Conservation (phyloP, 2,113 vertebrate species). For the Promerops cafer region DNA sequence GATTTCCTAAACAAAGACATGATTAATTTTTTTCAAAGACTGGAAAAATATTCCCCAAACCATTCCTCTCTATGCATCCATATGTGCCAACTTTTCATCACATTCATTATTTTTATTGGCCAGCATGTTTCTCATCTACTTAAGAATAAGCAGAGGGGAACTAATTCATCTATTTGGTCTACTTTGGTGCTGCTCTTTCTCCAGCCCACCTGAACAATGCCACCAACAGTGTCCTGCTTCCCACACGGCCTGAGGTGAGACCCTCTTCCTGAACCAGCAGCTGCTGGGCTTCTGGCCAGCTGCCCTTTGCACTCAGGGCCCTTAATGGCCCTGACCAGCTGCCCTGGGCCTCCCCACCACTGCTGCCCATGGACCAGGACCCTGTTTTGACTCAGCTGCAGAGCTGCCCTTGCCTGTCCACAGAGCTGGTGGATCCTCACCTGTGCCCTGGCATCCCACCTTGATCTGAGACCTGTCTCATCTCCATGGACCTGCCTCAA, state of each 20-base stretch:
- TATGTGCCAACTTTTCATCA: neutral
- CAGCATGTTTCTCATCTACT: neutral
- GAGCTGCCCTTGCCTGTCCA: neutral
- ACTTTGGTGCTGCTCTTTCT: neutral
- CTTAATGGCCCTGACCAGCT: neutral
- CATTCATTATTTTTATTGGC: conserved; percentile 29
- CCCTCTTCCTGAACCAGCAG: fast-evolving
- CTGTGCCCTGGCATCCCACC: fast-evolving
- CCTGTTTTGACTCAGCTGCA: neutral
- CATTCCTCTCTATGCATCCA: conserved; percentile 20
- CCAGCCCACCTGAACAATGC: neutral
- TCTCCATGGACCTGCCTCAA: neutral
- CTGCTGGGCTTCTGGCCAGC: fast-evolving
- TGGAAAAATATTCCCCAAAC: conserved; percentile 34
- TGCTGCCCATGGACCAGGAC: too few relatives aligned
- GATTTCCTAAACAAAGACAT: conserved; percentile 56
- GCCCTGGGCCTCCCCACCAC: fast-evolving
- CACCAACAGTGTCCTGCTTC: neutral
- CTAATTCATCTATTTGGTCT: neutral
- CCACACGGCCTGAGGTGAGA: neutral
- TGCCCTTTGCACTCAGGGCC: neutral
- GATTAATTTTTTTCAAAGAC: conserved; percentile 34
- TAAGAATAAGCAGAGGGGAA: conserved; percentile 4
- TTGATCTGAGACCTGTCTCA: neutral
- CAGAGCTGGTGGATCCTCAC: fast-evolving